Percentiles rank a stretch among this genome's conserved stretches.
These are phyloP conservation scores for Thecocarcelia acutangulata DNA, from an alignment of 2,888 invertebrate species.

Conservation along the genomic window DNA sequence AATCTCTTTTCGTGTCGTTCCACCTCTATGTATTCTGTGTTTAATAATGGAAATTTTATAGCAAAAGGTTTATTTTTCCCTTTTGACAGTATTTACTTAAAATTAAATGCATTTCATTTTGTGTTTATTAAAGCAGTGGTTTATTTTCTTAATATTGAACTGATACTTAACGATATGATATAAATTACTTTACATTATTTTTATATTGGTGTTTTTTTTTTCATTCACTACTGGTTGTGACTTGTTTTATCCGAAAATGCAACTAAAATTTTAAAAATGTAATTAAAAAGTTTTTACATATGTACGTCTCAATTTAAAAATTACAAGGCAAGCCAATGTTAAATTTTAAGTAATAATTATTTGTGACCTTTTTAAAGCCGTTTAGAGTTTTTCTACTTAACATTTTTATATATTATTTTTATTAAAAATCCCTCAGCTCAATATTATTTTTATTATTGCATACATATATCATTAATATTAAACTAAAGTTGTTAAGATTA, in stretches of 20 bases:
- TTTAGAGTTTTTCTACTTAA: conserved; percentile 38
- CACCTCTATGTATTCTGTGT: too few relatives aligned
- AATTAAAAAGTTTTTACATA: conserved; percentile 48
- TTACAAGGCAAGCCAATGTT: conserved; percentile 65
- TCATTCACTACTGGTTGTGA: conserved; percentile 33
- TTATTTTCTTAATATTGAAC: conserved; percentile 24
- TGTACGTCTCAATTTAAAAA: conserved; percentile 51
- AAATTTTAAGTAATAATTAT: conserved; percentile 63
- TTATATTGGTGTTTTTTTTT: conserved; percentile 46
- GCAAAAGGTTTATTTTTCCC: too few relatives aligned
- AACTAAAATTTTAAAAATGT: conserved; percentile 40
- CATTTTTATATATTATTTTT: conserved; percentile 22
- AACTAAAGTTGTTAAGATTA: conserved; percentile 48
- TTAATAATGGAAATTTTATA: too few relatives aligned
- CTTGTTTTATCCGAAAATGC: conserved; percentile 41
- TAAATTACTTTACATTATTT: conserved; percentile 36
- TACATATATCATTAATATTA: conserved; percentile 28
- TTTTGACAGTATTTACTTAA: conserved; percentile 1
- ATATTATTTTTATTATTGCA: conserved; percentile 30
- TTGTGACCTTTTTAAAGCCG: conserved; percentile 62
- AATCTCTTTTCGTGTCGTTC: too few relatives aligned
- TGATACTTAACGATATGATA: conserved; percentile 56
- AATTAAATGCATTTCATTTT: conserved; percentile 43
- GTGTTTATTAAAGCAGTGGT: conserved; percentile 50
- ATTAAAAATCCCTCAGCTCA: conserved; percentile 39